phyloP scores from a whole-genome alignment of 2,888 invertebrate genomes.

The Eilema sororculum region DNA sequence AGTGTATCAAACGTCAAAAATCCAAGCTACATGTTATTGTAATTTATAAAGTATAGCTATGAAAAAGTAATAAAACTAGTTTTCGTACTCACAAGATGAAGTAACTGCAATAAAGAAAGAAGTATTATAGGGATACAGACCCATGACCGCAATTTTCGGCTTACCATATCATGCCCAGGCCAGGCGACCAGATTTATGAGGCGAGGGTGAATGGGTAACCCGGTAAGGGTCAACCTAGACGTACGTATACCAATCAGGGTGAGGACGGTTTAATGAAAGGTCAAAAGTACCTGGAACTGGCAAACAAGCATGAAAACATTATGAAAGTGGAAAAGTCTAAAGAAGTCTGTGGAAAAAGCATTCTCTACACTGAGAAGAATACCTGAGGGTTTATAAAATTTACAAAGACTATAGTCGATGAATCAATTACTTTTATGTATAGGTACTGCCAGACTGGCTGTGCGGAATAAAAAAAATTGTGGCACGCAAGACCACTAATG shows the following conservation, averaged over 20 bases:
- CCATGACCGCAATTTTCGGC: constrained; percentile 12
- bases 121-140: neutral
- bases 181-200: neutral
- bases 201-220: neutral
- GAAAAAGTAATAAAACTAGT: constrained; percentile 20
- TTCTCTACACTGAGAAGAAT: neutral
- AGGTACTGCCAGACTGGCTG: neutral
- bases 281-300: neutral
- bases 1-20: neutral
- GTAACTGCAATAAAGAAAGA: constrained; percentile 27
- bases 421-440: no score
- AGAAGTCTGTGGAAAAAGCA: neutral
- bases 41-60: neutral
- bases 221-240: neutral
- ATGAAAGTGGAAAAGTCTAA: neutral
- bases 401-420: neutral
- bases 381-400: no score
- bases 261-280: neutral
- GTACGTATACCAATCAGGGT: neutral
- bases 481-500: neutral
- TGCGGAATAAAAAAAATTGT: neutral
- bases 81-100: constrained; percentile 30
- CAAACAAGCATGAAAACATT: neutral
- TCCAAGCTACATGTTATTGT: neutral
- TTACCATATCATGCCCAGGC: neutral